Conservation (phyloP, 2,888 invertebrate species). For the Melieria picta region DNA sequence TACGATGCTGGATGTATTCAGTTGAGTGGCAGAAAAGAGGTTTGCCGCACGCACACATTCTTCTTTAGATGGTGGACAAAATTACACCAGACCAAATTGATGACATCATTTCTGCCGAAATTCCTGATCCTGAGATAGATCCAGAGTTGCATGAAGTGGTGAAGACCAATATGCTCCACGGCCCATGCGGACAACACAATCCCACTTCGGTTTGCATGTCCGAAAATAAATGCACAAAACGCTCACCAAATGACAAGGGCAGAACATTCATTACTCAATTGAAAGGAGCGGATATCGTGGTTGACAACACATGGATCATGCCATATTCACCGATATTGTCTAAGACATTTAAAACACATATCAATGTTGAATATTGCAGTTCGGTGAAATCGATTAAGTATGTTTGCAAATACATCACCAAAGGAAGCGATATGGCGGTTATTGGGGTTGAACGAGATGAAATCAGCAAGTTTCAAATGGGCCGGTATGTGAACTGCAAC, state of each 20-base stretch:
- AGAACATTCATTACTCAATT: conserved; percentile 1
- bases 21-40: background rate
- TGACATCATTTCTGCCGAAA: conserved; percentile 40
- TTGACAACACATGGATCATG: background rate
- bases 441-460: conserved; percentile 7
- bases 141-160: conserved; percentile 47
- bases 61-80: conserved; percentile 29
- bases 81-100: conserved; percentile 39
- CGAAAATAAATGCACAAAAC: conserved; percentile 7
- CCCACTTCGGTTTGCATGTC: conserved; percentile 59
- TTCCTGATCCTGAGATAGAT: conserved; percentile 49
- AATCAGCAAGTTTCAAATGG: conserved; percentile 6
- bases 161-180: conserved; percentile 52
- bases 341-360: conserved; percentile 9
- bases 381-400: background rate
- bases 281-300: background rate
- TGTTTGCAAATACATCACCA: conserved; percentile 12
- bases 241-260: background rate
- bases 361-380: conserved; percentile 4
- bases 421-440: conserved; percentile 22
- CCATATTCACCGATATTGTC: conserved; percentile 7
- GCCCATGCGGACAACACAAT: conserved; percentile 44
- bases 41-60: conserved; percentile 23
- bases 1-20: conserved; percentile 8
- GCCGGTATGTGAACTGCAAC: background rate